Conservation (phyloP, 2,113 vertebrate species). For the Ictalurus punctatus region DNA sequence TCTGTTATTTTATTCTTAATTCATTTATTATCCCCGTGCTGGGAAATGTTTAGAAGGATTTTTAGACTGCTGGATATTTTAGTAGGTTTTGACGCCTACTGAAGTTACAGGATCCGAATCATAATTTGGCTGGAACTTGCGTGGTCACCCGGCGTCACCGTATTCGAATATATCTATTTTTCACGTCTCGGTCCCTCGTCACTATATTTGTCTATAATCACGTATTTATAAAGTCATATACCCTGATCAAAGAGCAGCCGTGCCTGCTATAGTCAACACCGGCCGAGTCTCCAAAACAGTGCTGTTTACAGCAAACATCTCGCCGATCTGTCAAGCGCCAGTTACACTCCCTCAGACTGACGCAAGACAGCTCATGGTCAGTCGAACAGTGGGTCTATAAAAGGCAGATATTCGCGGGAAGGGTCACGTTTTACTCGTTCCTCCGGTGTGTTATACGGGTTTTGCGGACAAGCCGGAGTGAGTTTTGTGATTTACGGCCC, state of each 20-base stretch:
- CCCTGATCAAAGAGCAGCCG: constrained; percentile 4
- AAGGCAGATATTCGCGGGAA: constrained; percentile 1
- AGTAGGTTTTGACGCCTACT: too few species aligned
- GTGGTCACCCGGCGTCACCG: too few species aligned
- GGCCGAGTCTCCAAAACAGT: constrained; percentile 54
- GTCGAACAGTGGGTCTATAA: constrained; percentile 50
- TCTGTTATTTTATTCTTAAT: neutral
- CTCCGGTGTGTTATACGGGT: neutral
- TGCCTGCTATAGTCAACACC: constrained; percentile 16
- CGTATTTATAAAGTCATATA: too few species aligned
- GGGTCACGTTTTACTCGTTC: neutral
- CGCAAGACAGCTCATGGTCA: neutral
- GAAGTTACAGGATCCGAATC: neutral
- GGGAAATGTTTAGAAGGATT: neutral
- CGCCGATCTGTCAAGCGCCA: neutral
- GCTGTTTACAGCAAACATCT: constrained; percentile 57
- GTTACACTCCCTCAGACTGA: constrained; percentile 23
- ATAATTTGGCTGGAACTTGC: neutral
- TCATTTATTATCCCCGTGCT: neutral
- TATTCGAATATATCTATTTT: too few species aligned
- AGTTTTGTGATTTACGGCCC: neutral
- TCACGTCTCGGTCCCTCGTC: too few species aligned
- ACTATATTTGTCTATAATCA: neutral
- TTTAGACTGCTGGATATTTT: neutral
- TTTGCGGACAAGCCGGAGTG: neutral